Percentiles rank a stretch among this genome's conserved stretches.
Evolutionary conservation across 2,113 vertebrate species (phyloP).

Genomic region (Arvicanthis niloticus): DNA sequence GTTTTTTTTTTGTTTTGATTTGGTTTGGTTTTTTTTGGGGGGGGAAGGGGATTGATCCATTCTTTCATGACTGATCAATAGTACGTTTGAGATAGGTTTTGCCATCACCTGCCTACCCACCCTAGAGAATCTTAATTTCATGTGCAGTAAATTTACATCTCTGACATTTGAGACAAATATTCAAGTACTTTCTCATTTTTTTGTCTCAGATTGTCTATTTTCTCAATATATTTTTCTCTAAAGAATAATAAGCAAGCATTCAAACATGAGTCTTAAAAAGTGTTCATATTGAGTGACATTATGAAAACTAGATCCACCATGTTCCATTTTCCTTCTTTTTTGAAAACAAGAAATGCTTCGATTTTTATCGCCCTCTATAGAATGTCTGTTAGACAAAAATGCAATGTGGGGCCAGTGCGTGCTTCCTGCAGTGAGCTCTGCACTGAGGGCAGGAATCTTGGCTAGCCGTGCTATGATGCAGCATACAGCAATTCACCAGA

Average conservation of each 20-base stretch:
- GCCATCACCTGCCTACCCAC: too few relatives aligned
- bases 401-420: constrained; percentile 44
- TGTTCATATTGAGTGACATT: constrained; percentile 42
- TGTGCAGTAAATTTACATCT: not conserved
- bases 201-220: not conserved
- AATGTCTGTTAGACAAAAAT: constrained; percentile 55
- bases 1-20: too few relatives aligned
- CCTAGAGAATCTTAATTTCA: constrained; percentile 2
- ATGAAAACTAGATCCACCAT: constrained; percentile 53
- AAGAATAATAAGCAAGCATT: constrained; percentile 37
- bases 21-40: too few relatives aligned
- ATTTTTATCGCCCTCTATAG: constrained; percentile 64
- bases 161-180: constrained; percentile 35
- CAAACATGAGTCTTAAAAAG: constrained; percentile 55
- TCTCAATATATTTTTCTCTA: constrained; percentile 28
- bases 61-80: constrained; percentile 15
- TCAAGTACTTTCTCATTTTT: not conserved
- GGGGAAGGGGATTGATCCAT: too few relatives aligned
- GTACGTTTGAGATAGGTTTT: not conserved
- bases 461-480: constrained; percentile 64
- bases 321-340: not conserved
- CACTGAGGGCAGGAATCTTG: constrained; percentile 69
- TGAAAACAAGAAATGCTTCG: constrained; percentile 46
- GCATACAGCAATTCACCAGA: constrained; percentile 61
- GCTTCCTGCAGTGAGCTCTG: constrained; percentile 72